Base-by-base conservation (phyloP, 23 tunicate species). In the Styela clava region DNA sequence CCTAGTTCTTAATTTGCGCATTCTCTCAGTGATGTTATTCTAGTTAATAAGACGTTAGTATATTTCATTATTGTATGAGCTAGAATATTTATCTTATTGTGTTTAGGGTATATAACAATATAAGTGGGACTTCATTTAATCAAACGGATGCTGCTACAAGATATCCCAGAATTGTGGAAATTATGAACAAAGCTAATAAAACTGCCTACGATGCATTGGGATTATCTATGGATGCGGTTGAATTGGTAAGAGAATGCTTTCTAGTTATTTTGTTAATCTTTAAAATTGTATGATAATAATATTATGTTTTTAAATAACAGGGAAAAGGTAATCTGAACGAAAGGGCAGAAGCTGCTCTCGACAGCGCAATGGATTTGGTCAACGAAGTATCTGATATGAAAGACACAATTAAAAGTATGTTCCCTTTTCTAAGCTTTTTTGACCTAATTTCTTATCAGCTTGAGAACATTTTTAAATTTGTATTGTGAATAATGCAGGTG, bases 141-240 rank as follows among this genome's bases (percentile, higher is more conserved):
- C 84, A 87, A 64, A 93, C 98, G 1, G 89, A 87, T 61, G 98
- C 90, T 61, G 93, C 85, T 21, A 62, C 81, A 21, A 62, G 87
- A 28, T 86, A 82, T 85, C 64, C 85, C 18, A 83, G 84, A 65
- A 87, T 84, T 3, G 84, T 84, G 16, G 61, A 74, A 16, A 52
- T 36, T 19, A 32, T 88, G 24, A 51, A 44, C 2, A 26, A 31
- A n/a, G 88, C 98, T n/a, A 69, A 93, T 0, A 69, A 73, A 62
- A 69, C 77, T 26, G 85, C 98, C 7, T 30, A 35, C 2, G 34
- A 31, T 33, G 98, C 98, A 2, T 26, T 78, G 33, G 63, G 68
- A 21, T 3, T 35, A 29, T 82, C 86, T 1, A 63, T 35, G 31
- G 74, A 79, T 30, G 85, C 92, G 20, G 26, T 70, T 2, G 25